Percentiles rank a stretch among this genome's conserved stretches.
Evolutionary conservation across 2,113 vertebrate genomes (phyloP).

Genomic region (Ovibos moschatus): DNA sequence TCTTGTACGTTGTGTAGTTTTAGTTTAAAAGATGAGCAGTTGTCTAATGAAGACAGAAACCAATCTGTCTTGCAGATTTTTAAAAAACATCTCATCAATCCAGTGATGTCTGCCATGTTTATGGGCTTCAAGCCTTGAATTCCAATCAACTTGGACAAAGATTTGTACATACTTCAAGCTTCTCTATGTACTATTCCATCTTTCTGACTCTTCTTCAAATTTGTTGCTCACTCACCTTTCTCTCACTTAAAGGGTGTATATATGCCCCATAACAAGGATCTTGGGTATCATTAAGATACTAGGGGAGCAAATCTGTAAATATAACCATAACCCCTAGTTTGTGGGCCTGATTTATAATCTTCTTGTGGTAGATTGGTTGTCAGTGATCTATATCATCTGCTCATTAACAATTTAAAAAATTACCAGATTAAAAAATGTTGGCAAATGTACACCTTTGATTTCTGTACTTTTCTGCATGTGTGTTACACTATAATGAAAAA

Average conservation of each 20-base stretch:
- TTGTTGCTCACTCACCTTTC: neutral
- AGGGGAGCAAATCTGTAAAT: neutral
- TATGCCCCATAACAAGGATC: neutral
- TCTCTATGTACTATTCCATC: neutral
- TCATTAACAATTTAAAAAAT: neutral
- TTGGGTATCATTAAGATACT: neutral
- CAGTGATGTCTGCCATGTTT: conserved; percentile 12
- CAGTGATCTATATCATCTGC: neutral
- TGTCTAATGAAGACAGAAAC: conserved; percentile 29
- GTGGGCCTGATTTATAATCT: neutral
- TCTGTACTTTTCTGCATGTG: neutral
- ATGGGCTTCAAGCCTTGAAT: neutral
- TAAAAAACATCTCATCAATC: neutral
- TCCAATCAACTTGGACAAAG: neutral
- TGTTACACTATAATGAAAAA: conserved; percentile 13
- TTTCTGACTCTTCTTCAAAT: conserved; percentile 10
- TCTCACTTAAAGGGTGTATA: neutral
- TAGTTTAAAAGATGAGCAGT: conserved; percentile 8
- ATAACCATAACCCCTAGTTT: neutral
- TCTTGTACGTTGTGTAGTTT: neutral
- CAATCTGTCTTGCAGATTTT: conserved; percentile 29
- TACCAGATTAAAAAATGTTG: neutral
- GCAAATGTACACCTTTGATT: neutral
- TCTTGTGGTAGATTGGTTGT: neutral
- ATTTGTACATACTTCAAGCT: neutral